Conservation (phyloP, 2,888 invertebrate species). For the Aricia artaxerxes region DNA sequence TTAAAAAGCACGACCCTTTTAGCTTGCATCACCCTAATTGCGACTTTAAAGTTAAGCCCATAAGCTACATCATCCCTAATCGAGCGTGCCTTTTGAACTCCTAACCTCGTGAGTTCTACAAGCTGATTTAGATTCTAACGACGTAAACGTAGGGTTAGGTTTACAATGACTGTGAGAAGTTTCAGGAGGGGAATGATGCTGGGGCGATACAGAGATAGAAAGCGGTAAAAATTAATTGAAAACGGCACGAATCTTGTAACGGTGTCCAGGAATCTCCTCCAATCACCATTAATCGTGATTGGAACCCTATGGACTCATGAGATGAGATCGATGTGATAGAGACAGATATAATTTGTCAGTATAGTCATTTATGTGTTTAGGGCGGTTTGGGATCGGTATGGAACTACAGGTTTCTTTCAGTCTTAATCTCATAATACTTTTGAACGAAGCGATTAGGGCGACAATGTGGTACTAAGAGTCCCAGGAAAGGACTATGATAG, state of each 20-base stretch:
- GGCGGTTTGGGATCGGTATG: background rate
- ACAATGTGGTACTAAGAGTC: no score
- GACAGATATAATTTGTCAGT: background rate
- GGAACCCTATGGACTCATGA: background rate
- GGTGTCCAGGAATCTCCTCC: background rate
- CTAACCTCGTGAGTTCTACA: background rate
- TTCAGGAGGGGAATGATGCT: conserved; percentile 5
- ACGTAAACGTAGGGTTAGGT: background rate
- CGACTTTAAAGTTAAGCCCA: background rate
- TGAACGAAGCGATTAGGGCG: no score
- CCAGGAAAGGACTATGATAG: no score
- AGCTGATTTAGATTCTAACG: background rate
- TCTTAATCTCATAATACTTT: no score
- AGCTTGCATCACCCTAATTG: background rate
- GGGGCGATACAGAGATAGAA: conserved; percentile 18
- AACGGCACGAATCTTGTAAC: background rate
- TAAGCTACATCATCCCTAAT: conserved; percentile 2
- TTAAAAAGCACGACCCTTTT: conserved; percentile 26
- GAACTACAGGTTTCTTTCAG: no score
- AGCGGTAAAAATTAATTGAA: conserved; percentile 20
- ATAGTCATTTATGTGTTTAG: background rate
- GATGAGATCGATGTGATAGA: background rate
- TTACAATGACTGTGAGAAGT: background rate
- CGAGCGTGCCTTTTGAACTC: conserved; percentile 9
- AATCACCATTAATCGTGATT: conserved; percentile 1